Conservation (phyloP, 2,888 invertebrate genomes). For the Tribolium freemani region DNA sequence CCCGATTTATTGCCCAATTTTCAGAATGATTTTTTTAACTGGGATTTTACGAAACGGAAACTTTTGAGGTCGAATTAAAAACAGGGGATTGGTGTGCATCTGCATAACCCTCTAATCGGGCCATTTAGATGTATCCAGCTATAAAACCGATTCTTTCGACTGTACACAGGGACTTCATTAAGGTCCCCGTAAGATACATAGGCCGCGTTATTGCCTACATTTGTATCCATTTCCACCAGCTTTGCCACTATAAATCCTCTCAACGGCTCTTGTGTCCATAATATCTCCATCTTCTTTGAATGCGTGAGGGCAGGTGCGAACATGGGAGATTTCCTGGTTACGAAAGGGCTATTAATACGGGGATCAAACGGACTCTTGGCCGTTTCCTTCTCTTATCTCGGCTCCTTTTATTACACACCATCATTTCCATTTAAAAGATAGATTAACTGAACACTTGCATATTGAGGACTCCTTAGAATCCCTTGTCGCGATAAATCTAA, state of each 20-base stretch:
- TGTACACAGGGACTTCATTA: conserved; percentile 66
- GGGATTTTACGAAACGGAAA: neutral
- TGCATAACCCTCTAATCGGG: conserved; percentile 65
- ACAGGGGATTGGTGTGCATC: conserved; percentile 61
- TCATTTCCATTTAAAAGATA: neutral
- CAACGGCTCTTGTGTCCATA: conserved; percentile 41
- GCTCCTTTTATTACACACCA: neutral
- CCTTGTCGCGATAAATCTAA: no score
- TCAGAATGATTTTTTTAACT: conserved; percentile 25
- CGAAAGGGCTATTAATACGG: neutral
- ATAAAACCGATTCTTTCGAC: conserved; percentile 66
- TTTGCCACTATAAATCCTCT: conserved; percentile 58
- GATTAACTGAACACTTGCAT: neutral
- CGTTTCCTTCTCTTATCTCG: neutral
- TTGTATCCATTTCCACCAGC: conserved; percentile 65
- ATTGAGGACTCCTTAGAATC: neutral
- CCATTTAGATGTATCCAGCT: conserved; percentile 64
- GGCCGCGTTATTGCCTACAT: conserved; percentile 66
- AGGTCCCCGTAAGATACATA: conserved; percentile 65
- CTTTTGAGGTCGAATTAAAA: conserved; percentile 46
- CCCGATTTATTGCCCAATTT: conserved; percentile 17
- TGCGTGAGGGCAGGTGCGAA: conserved; percentile 36
- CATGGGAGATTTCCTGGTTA: conserved; percentile 2
- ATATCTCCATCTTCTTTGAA: conserved; percentile 35
- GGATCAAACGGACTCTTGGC: conserved; percentile 18